These are phyloP conservation scores for Crenichthys baileyi DNA, from an alignment of 2,797 vertebrate species.

Conservation along the genomic window DNA sequence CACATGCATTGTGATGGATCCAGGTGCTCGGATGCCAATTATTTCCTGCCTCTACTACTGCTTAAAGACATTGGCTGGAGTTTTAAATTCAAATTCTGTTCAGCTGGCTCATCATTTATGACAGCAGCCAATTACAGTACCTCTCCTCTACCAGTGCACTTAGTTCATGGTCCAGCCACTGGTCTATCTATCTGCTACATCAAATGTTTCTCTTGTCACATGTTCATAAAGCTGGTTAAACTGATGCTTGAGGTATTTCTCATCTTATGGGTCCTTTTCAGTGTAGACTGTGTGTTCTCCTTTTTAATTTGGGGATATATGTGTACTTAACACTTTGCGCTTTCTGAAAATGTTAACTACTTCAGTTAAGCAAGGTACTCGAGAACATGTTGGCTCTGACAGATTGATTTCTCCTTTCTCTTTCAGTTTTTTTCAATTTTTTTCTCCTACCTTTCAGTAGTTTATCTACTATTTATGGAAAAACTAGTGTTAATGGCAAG, in stretches of 20 bases:
- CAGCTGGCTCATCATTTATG: slow-evolving; percentile 3
- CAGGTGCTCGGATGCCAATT: background rate
- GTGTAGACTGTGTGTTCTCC: background rate
- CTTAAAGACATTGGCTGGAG: background rate
- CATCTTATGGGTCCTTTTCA: background rate
- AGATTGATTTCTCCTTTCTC: background rate
- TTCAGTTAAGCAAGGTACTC: background rate
- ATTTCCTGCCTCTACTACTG: background rate
- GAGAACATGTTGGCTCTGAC: background rate
- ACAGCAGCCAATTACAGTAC: background rate
- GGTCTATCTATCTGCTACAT: background rate
- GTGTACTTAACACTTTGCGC: background rate
- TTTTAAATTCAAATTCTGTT: background rate
- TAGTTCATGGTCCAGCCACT: background rate
- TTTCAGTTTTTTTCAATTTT: background rate
- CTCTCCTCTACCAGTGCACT: background rate
- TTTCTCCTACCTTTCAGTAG: background rate
- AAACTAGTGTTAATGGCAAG: background rate
- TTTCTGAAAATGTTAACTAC: background rate
- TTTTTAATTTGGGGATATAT: background rate
- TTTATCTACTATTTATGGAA: background rate
- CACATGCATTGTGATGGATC: background rate
- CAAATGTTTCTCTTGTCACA: background rate
- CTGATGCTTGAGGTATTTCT: background rate
- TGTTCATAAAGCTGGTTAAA: background rate